phyloP scores from a whole-genome alignment of 2,113 vertebrate species.

The Octodon degus region DNA sequence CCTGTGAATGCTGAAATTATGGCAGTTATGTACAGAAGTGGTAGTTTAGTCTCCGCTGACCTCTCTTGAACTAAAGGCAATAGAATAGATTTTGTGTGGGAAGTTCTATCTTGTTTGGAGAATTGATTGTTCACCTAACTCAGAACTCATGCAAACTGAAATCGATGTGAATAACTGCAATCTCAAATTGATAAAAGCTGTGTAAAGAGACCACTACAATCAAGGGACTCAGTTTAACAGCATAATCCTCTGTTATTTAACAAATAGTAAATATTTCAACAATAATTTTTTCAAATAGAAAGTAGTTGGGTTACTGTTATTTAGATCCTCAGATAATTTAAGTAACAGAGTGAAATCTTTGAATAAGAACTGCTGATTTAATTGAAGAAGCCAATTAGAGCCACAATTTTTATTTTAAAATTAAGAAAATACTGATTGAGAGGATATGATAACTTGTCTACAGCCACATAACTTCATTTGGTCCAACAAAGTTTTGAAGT shows the following conservation, averaged over 20 bases:
- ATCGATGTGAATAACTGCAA: background rate
- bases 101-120: background rate
- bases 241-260: background rate
- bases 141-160: background rate
- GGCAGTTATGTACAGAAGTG: background rate
- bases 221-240: background rate
- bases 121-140: background rate
- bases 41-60: too few species aligned
- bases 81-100: background rate
- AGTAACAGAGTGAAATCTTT: background rate
- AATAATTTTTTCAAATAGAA: background rate
- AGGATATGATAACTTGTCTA: background rate
- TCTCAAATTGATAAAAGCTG: background rate
- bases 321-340: background rate
- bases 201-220: background rate
- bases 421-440: background rate
- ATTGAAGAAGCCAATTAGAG: background rate
- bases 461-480: background rate
- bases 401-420: background rate
- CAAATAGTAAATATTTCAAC: background rate
- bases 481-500: background rate
- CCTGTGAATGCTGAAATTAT: rapidly evolving
- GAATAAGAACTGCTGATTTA: background rate
- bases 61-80: background rate
- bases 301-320: background rate